Conservation (phyloP, 2,113 vertebrate genomes). For the Aepyceros melampus region DNA sequence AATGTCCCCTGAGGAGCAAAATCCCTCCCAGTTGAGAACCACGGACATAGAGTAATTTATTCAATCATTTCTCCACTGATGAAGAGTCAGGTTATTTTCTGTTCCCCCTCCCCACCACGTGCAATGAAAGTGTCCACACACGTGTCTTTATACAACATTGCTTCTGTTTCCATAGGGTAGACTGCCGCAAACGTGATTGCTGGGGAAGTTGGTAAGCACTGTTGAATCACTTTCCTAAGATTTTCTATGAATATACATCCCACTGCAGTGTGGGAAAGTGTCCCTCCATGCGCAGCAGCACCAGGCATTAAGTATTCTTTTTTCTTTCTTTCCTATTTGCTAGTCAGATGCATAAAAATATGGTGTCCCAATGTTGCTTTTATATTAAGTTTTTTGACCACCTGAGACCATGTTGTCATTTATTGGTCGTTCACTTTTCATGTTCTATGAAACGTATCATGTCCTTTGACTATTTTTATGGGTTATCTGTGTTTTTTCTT, state of each 20-base stretch:
- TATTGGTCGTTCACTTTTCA: background rate
- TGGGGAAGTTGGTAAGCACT: background rate
- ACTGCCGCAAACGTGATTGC: rapidly evolving
- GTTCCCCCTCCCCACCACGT: background rate
- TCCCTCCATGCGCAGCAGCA: background rate
- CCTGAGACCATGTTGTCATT: background rate
- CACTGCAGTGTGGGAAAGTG: background rate
- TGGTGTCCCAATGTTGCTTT: background rate
- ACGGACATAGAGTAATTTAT: background rate
- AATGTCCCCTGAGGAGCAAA: background rate
- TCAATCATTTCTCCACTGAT: background rate
- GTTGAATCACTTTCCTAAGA: background rate
- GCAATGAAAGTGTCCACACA: background rate
- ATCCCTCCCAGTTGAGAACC: background rate
- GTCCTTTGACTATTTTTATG: background rate
- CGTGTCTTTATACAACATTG: background rate
- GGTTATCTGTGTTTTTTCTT: background rate
- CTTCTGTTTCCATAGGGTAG: background rate
- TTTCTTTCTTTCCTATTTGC: background rate
- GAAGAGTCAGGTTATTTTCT: background rate
- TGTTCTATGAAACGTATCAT: background rate
- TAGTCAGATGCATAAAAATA: background rate
- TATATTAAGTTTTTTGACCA: background rate
- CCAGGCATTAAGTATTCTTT: background rate
- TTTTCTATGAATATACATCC: background rate